These are phyloP conservation scores for Paraescarpia echinospica DNA, from an alignment of 1,140 invertebrate genomes.

Conservation along the genomic window DNA sequence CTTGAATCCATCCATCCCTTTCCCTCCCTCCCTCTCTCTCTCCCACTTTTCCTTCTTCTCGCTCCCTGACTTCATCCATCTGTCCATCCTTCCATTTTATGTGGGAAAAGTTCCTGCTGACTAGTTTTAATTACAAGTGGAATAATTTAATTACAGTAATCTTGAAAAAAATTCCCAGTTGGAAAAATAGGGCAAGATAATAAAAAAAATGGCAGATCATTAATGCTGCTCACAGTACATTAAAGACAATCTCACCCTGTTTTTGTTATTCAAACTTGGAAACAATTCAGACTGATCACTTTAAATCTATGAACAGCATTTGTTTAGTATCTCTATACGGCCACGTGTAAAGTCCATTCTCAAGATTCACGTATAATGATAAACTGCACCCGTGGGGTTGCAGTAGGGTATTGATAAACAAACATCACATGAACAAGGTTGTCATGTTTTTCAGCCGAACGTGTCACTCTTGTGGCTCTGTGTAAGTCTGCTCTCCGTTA, in stretches of 20 bases:
- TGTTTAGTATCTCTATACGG: too few relatives aligned
- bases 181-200: background rate
- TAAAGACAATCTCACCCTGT: background rate
- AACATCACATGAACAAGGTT: background rate
- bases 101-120: too few relatives aligned
- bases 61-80: background rate
- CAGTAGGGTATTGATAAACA: background rate
- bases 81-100: background rate
- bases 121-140: too few relatives aligned
- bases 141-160: too few relatives aligned
- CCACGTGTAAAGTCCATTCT: too few relatives aligned
- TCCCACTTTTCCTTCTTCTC: too few relatives aligned
- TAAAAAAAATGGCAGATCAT: background rate
- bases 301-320: too few relatives aligned
- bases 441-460: background rate
- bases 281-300: background rate
- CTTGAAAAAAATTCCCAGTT: background rate
- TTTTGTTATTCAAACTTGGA: background rate
- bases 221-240: too few relatives aligned
- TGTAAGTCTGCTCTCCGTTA: background rate
- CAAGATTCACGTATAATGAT: too few relatives aligned
- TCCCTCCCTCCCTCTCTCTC: too few relatives aligned
- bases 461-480: background rate
- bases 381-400: background rate
- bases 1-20: too few relatives aligned